These are phyloP conservation scores for Phaonia tiefii DNA, from an alignment of 2,888 invertebrate species.

Conservation along the genomic window DNA sequence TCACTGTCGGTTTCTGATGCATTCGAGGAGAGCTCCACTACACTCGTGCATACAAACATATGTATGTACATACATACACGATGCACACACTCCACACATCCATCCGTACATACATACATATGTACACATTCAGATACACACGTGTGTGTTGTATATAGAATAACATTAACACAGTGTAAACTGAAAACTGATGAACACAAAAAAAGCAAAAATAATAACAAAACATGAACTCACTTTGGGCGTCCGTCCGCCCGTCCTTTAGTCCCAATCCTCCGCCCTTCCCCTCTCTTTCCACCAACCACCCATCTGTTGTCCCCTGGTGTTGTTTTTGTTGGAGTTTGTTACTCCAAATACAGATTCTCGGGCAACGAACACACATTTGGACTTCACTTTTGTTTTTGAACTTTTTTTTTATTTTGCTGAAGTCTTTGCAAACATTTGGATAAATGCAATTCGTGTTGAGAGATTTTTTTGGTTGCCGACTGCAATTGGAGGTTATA, in stretches of 20 bases:
- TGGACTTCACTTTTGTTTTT: constrained; percentile 59
- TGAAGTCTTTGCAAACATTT: too few relatives aligned
- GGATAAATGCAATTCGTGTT: constrained; percentile 32
- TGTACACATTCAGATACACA: not conserved
- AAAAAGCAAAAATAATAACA: constrained; percentile 59
- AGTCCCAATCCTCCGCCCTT: too few relatives aligned
- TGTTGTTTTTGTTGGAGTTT: constrained; percentile 18
- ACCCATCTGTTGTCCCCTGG: constrained; percentile 33
- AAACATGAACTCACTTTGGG: constrained; percentile 60
- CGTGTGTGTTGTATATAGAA: constrained; percentile 22
- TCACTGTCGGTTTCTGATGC: constrained; percentile 77
- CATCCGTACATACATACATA: not conserved
- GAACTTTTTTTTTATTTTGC: constrained; percentile 29
- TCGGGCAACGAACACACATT: constrained; percentile 42
- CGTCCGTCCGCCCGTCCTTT: too few relatives aligned
- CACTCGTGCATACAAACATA: constrained; percentile 14
- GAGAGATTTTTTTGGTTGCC: constrained; percentile 26
- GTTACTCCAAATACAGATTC: constrained; percentile 1
- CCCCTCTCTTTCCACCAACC: not conserved
- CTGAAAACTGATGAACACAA: constrained; percentile 46
- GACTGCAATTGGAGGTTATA: constrained; percentile 6
- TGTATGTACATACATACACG: not conserved
- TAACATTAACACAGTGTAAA: constrained; percentile 25
- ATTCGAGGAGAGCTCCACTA: constrained; percentile 52
- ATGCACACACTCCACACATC: too few relatives aligned